A percentile compares a stretch with the other conserved stretches of the same genome.
Evolutionary conservation across 2,888 invertebrate genomes (phyloP).

Genomic region (Cheiracanthium punctorium): DNA sequence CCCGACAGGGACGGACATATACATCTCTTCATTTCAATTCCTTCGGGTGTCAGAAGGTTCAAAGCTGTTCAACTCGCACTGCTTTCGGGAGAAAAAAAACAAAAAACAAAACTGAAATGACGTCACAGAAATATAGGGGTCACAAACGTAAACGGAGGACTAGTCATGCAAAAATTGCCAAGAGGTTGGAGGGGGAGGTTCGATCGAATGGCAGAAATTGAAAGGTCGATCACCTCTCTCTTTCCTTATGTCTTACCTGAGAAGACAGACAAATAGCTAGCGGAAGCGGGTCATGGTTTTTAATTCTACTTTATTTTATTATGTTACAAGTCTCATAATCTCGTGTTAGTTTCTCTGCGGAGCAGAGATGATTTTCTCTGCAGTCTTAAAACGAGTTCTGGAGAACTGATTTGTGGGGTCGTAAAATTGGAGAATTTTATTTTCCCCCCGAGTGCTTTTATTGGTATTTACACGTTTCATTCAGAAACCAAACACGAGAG

Average conservation of each 20-base stretch:
- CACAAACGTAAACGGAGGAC: not conserved
- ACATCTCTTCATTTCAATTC: not conserved
- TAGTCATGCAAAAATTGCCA: not conserved
- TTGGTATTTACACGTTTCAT: not conserved
- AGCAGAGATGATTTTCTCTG: not conserved
- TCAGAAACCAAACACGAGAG: not conserved
- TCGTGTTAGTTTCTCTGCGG: not conserved
- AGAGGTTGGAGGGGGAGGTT: not conserved
- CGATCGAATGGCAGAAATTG: slow-evolving; percentile 3
- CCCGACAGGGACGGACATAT: not conserved
- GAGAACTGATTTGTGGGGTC: not conserved
- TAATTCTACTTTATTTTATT: not conserved
- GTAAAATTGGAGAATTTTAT: not conserved
- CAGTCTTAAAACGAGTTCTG: not conserved
- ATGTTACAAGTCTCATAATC: not conserved
- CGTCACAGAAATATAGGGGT: not conserved
- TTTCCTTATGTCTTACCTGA: not conserved
- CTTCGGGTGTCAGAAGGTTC: not conserved
- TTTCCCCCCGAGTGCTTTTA: not conserved
- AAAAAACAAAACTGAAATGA: not conserved
- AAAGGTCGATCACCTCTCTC: slow-evolving; percentile 11
- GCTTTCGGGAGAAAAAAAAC: not conserved
- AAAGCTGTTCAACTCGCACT: no score
- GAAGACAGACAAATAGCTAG: not conserved
- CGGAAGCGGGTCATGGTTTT: not conserved